Percentiles rank a stretch among this genome's conserved stretches.
Evolutionary conservation across 2,888 invertebrate species (phyloP).

Genomic region (Piscicola geometra): DNA sequence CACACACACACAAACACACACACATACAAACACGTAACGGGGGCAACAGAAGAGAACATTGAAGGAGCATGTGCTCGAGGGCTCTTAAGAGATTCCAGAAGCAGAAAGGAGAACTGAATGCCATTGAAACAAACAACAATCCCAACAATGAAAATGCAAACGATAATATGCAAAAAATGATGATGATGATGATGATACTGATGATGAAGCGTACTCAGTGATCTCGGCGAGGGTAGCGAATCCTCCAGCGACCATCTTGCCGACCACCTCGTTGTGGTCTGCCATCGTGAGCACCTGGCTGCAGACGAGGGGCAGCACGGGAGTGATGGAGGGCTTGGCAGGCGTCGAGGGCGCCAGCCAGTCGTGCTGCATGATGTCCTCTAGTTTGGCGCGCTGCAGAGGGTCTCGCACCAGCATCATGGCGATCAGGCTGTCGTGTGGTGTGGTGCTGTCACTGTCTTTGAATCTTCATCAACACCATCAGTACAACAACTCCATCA

Average conservation of each 20-base stretch:
- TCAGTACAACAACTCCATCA: not conserved
- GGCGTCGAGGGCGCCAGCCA: constrained; percentile 62
- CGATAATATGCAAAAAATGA: no score
- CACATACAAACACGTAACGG: no score
- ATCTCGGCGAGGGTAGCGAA: constrained; percentile 92
- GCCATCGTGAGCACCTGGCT: constrained; percentile 84
- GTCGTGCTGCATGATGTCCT: constrained; percentile 78
- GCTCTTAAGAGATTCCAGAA: no score
- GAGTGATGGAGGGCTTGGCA: constrained; percentile 37
- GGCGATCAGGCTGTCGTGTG: constrained; percentile 69
- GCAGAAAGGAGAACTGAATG: no score
- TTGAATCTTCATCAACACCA: not conserved
- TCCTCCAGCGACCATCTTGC: constrained; percentile 90
- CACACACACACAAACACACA: no score
- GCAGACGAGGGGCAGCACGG: constrained; percentile 47
- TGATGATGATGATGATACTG: not conserved
- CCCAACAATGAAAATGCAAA: no score
- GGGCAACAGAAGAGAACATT: no score
- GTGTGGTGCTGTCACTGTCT: not conserved
- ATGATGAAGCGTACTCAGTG: constrained; percentile 65
- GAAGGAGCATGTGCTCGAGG: no score
- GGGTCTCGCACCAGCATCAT: constrained; percentile 91
- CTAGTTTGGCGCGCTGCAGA: constrained; percentile 77
- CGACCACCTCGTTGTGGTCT: constrained; percentile 82
- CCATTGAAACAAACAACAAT: no score